A percentile compares a stretch with the other conserved stretches of the same genome.
Evolutionary conservation across 2,888 invertebrate genomes (phyloP).

Genomic region (Tyria jacobaeae): DNA sequence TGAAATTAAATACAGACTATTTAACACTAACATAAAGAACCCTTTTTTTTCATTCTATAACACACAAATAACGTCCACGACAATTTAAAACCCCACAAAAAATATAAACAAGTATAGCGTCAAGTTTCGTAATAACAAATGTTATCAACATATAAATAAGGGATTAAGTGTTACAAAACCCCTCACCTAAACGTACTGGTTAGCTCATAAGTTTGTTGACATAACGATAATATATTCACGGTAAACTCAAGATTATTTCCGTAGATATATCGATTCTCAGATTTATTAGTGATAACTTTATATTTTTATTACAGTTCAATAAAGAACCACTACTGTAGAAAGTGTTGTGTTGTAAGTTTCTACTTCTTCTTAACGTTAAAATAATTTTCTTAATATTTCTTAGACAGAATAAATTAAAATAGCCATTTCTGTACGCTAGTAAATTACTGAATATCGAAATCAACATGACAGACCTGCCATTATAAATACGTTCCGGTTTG

Average conservation of each 20-base stretch:
- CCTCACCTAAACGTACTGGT: constrained; percentile 67
- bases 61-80: constrained; percentile 40
- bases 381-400: constrained; percentile 31
- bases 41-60: constrained; percentile 3
- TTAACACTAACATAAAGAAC: background rate
- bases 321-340: constrained; percentile 21
- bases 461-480: constrained; percentile 79
- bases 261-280: constrained; percentile 77
- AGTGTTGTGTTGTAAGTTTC: constrained; percentile 20
- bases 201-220: constrained; percentile 79
- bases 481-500: constrained; percentile 61
- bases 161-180: constrained; percentile 21
- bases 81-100: constrained; percentile 30
- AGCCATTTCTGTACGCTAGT: constrained; percentile 47
- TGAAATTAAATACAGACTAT: constrained; percentile 26
- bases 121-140: constrained; percentile 19
- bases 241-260: constrained; percentile 69
- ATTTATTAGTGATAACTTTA: constrained; percentile 58
- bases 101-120: constrained; percentile 45
- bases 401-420: constrained; percentile 39
- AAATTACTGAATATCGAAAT: constrained; percentile 65
- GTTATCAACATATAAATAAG: constrained; percentile 17
- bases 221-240: constrained; percentile 73
- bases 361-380: constrained; percentile 19
- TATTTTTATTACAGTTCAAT: constrained; percentile 41